phyloP scores from a whole-genome alignment of 2,113 vertebrate species.

The Paratilapia polleni region DNA sequence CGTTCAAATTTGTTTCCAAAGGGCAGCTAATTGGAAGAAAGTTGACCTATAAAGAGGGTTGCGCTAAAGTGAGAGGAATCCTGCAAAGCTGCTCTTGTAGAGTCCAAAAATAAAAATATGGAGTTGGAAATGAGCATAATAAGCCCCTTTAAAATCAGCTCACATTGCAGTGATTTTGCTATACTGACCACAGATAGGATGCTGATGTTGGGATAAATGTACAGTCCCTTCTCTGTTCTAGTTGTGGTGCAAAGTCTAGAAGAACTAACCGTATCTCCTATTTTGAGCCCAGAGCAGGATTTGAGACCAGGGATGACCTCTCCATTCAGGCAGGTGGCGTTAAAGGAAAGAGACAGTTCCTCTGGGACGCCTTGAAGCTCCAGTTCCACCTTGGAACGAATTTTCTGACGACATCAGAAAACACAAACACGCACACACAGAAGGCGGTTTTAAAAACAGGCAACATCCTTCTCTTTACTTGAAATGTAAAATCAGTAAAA shows the following conservation, averaged over 20 bases:
- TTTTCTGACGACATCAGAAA: constrained; percentile 82
- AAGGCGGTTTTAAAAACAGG: background rate
- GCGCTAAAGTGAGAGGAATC: too few relatives aligned
- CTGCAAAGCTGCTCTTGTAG: background rate
- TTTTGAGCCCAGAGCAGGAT: constrained; percentile 92
- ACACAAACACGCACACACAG: background rate
- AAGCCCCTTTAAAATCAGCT: background rate
- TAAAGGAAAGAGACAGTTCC: constrained; percentile 92
- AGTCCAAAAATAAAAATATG: background rate
- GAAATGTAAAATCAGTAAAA: background rate
- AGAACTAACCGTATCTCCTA: constrained; percentile 90
- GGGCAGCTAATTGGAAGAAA: too few relatives aligned
- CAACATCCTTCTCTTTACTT: background rate
- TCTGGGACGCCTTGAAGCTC: constrained; percentile 91
- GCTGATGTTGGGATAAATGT: background rate
- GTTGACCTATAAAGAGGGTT: too few relatives aligned
- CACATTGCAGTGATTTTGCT: background rate
- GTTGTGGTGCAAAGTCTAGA: background rate
- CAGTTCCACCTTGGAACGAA: constrained; percentile 95
- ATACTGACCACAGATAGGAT: background rate
- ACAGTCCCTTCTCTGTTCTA: background rate
- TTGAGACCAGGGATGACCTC: constrained; percentile 90
- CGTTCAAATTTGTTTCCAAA: too few relatives aligned
- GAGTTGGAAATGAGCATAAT: background rate
- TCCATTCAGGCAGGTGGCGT: constrained; percentile 90